phyloP scores from a whole-genome alignment of 1,140 invertebrate species.

The Tribolium madens region DNA sequence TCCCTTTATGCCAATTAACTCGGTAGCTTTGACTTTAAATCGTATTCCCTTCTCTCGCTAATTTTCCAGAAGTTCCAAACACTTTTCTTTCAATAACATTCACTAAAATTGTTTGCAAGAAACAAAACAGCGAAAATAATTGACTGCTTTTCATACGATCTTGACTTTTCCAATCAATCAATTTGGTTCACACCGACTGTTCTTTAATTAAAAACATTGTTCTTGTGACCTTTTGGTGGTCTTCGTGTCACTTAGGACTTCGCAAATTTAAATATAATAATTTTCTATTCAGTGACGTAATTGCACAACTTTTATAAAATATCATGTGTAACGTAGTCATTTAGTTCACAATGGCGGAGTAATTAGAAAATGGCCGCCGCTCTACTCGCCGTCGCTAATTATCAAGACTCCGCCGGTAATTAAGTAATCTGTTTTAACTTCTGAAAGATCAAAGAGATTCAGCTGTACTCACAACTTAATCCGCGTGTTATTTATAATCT shows the following conservation, averaged over 20 bases:
- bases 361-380: constrained; percentile 56
- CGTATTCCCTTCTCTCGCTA: constrained; percentile 5
- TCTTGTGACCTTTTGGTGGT: background rate
- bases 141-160: background rate
- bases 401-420: constrained; percentile 51
- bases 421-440: constrained; percentile 57
- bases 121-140: constrained; percentile 12
- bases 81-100: background rate
- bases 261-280: constrained; percentile 46
- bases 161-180: background rate
- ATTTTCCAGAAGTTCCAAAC: constrained; percentile 31
- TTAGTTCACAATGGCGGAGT: constrained; percentile 41
- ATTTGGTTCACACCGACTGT: background rate
- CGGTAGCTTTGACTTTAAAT: constrained; percentile 43
- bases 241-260: constrained; percentile 1
- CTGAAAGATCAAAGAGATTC: constrained; percentile 7
- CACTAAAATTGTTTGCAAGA: background rate
- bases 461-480: background rate
- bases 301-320: constrained; percentile 45
- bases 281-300: constrained; percentile 45
- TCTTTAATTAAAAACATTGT: background rate
- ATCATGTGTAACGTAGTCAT: constrained; percentile 48
- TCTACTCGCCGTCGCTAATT: constrained; percentile 54
- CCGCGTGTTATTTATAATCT: background rate
- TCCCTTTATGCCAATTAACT: constrained; percentile 53